Percentiles rank a stretch among this genome's conserved stretches.
These are phyloP conservation scores for Pantelozetes paolii DNA, from an alignment of 2,888 invertebrate species.

Conservation along the genomic window DNA sequence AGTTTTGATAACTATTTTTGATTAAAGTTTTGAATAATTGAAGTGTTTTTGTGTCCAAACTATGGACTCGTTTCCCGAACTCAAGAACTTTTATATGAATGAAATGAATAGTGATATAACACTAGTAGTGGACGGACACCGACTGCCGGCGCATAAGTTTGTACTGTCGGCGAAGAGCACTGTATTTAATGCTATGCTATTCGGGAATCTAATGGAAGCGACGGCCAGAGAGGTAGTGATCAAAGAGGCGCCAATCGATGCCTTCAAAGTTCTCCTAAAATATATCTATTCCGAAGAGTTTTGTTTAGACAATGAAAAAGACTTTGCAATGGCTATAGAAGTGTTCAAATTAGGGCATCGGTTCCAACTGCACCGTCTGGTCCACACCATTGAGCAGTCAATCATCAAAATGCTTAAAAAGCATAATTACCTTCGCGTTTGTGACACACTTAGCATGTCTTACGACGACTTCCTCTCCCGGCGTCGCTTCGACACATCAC, in stretches of 20 bases:
- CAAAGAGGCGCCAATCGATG: slow-evolving; percentile 12
- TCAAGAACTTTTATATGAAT: neutral
- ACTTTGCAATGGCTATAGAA: neutral
- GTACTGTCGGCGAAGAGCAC: slow-evolving; percentile 23
- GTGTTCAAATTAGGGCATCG: slow-evolving; percentile 5
- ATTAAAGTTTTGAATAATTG: no score
- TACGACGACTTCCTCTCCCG: neutral
- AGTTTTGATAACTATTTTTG: no score
- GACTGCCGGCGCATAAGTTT: slow-evolving; percentile 9
- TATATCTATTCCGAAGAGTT: slow-evolving; percentile 25
- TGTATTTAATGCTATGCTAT: slow-evolving; percentile 29
- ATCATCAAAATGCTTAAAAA: slow-evolving; percentile 13
- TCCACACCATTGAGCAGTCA: neutral
- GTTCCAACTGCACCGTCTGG: neutral
- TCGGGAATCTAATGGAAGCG: neutral
- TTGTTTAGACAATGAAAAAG: slow-evolving; percentile 3
- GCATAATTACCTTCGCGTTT: neutral
- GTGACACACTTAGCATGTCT: neutral
- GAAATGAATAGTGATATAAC: slow-evolving; percentile 14
- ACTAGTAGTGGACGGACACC: neutral
- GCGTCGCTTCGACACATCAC: neutral
- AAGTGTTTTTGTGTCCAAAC: no score
- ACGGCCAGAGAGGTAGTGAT: neutral
- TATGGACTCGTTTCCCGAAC: slow-evolving; percentile 25
- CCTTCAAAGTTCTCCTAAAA: slow-evolving; percentile 12